Conservation (phyloP, 1,140 invertebrate species). For the Anastrepha obliqua region DNA sequence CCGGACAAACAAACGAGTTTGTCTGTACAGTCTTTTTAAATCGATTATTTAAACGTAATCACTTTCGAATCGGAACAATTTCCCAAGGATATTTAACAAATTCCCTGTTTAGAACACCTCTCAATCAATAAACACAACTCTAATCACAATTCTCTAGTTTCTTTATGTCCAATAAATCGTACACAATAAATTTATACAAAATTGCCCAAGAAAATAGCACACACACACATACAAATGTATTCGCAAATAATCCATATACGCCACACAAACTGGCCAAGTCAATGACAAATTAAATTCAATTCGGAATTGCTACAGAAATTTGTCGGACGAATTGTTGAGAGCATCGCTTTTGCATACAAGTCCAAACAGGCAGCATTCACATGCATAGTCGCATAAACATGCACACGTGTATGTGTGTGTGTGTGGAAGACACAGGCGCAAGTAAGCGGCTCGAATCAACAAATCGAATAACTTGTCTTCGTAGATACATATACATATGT, state of each 20-base stretch:
- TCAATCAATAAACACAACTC: conserved; percentile 11
- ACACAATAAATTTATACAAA: conserved; percentile 10
- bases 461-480: not conserved
- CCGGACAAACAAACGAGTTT: too few relatives aligned
- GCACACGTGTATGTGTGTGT: not conserved
- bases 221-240: not conserved
- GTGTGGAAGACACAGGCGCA: not conserved
- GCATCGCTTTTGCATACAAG: not conserved
- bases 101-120: conserved; percentile 1
- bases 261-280: not conserved
- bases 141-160: conserved; percentile 41
- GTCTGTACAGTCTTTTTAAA: too few relatives aligned
- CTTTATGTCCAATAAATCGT: conserved; percentile 38
- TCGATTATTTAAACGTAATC: conserved; percentile 1
- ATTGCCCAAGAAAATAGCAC: not conserved
- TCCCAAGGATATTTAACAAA: conserved; percentile 30
- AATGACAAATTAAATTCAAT: conserved; percentile 38
- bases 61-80: conserved; percentile 34
- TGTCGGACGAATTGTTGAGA: not conserved
- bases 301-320: conserved; percentile 4
- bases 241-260: not conserved
- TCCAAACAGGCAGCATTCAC: too few relatives aligned
- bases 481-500: conserved; percentile 2
- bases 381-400: not conserved
- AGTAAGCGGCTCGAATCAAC: not conserved